Evolutionary conservation across 64 coral and sea anemone species (phyloP).

Genomic region (Actinia equina): DNA sequence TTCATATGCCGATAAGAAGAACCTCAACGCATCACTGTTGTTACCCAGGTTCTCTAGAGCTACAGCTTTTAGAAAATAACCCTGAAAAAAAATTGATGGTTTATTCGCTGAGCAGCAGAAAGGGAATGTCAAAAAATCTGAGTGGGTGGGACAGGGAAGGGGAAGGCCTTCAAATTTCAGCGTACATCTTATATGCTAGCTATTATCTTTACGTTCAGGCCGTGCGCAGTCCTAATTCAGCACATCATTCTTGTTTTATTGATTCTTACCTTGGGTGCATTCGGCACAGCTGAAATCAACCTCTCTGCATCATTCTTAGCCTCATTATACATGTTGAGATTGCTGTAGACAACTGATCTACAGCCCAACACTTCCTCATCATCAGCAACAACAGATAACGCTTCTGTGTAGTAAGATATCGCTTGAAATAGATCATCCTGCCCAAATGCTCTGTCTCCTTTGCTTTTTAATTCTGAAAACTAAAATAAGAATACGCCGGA

Average conservation of each 20-base stretch:
- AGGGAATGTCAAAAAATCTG: not conserved
- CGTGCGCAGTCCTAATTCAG: too few species aligned
- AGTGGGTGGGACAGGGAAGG: not conserved
- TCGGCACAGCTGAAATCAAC: conserved; percentile 42
- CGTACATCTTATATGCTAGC: too few species aligned
- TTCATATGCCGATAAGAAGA: conserved; percentile 74
- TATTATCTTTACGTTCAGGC: too few species aligned
- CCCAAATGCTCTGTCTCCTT: conserved; percentile 54
- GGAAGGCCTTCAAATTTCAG: too few species aligned
- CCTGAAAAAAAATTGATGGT: conserved; percentile 21
- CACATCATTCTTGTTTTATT: not conserved
- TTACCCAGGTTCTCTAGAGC: conserved; percentile 78
- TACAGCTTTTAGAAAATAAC: conserved; percentile 62
- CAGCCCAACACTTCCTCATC: conserved; percentile 71
- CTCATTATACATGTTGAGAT: conserved; percentile 75
- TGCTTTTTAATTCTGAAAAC: conserved; percentile 59
- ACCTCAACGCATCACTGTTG: conserved; percentile 47
- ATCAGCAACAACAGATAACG: conserved; percentile 43
- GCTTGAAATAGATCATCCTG: conserved; percentile 62
- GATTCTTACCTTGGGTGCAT: conserved; percentile 63
- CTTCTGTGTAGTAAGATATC: conserved; percentile 66
- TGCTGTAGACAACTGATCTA: conserved; percentile 66
- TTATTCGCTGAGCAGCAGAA: not conserved
- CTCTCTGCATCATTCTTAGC: conserved; percentile 82
- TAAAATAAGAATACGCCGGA: conserved; percentile 27